Base-by-base conservation (phyloP, 1,140 invertebrate species). In the Streblospio benedicti region DNA sequence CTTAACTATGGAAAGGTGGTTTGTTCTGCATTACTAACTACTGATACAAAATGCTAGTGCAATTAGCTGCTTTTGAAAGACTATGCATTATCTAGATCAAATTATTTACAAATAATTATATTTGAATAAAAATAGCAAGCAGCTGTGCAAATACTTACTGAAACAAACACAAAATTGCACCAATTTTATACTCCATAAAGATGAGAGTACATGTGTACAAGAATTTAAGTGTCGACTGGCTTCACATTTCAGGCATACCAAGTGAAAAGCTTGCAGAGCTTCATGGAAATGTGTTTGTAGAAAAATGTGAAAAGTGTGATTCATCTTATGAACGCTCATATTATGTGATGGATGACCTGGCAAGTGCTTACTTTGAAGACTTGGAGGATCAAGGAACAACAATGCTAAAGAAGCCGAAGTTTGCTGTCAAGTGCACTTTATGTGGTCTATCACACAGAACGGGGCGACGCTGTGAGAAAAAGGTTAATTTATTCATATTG, bases 241-340 rank as follows among this genome's bases (percentile, higher is more conserved):
- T n/a, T 38, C 9, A 9, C n/a, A 38, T 38, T 38, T 9, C n/a
- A 38, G 35, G 91, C 1, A 78, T 93, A 60, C 88, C 89, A 18
- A 82, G 85, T 62, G 83, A 83, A 23, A 84, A 86, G 1, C 71
- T 92, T 1, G 89, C 87, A 1, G 89, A 92, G 77, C 85, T 94
- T 43, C 91, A 94, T 75, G 91, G 72, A 28, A 72, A 74, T 63
- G 67, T 71, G 14, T 74, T 74, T 77, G 82, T 89, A 45, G 92
- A 95, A 76, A 86, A 92, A 70, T 98, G 95, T 76, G 85, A 86
- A 69, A 83, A 85, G 65, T 97, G 93, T 80, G 81, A 85, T 1
- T 61, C 56, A 38, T 9, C n/a, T 9, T 38, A 38, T 38, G 35
- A 38, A n/a, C 9, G 35, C 9, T 9, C 35, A 9, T 9, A n/a